These are phyloP conservation scores for Athetis lepigone DNA, from an alignment of 2,888 invertebrate genomes.

Conservation along the genomic window DNA sequence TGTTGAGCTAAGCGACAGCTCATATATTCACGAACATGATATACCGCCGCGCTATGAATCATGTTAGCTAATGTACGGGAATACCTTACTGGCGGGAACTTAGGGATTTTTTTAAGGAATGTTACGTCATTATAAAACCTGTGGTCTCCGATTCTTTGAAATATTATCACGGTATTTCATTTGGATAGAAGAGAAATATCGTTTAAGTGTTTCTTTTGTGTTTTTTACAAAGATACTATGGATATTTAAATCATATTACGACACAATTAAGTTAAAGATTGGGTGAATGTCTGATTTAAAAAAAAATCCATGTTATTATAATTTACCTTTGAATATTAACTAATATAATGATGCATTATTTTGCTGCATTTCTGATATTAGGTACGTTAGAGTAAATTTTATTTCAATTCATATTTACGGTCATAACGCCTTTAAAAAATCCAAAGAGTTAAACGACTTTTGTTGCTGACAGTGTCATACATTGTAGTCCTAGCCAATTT, in stretches of 20 bases:
- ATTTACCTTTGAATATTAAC: too few relatives aligned
- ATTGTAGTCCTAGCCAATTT: neutral
- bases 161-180: constrained; percentile 1
- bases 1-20: constrained; percentile 35
- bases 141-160: neutral
- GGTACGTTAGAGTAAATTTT: too few relatives aligned
- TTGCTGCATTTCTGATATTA: too few relatives aligned
- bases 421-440: too few relatives aligned
- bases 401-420: too few relatives aligned
- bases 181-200: neutral
- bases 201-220: neutral
- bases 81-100: constrained; percentile 40
- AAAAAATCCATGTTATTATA: too few relatives aligned
- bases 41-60: constrained; percentile 58
- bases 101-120: constrained; percentile 12
- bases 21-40: constrained; percentile 55
- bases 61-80: constrained; percentile 51
- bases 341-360: too few relatives aligned
- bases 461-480: neutral
- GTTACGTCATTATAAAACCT: constrained; percentile 14
- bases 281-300: too few relatives aligned
- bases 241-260: too few relatives aligned
- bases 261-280: too few relatives aligned
- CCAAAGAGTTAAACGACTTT: too few relatives aligned
- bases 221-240: neutral